These are phyloP conservation scores for Mugil cephalus DNA, from an alignment of 2,113 vertebrate species.

Conservation along the genomic window DNA sequence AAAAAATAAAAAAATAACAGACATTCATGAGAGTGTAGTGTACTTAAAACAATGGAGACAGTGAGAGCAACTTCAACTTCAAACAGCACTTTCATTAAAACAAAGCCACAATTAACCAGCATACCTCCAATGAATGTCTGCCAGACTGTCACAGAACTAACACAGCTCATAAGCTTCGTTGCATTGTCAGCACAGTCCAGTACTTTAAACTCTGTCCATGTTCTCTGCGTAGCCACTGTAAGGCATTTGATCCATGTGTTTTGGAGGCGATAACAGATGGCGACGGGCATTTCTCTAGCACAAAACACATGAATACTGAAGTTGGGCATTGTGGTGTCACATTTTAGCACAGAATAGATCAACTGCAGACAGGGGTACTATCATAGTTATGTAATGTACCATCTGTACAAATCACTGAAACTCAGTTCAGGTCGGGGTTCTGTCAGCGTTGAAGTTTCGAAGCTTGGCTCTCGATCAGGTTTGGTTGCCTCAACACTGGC, in stretches of 20 bases:
- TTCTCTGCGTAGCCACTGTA: background rate
- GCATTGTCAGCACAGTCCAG: background rate
- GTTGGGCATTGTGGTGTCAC: slow-evolving; percentile 36
- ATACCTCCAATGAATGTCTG: background rate
- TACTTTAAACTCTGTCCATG: slow-evolving; percentile 1
- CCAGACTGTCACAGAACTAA: background rate
- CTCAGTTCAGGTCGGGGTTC: background rate
- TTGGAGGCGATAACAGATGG: slow-evolving; percentile 53
- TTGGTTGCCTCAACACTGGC: slow-evolving; percentile 4
- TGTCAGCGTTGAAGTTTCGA: slow-evolving; percentile 25
- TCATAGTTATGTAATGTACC: slow-evolving; percentile 20
- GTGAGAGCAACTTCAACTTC: background rate
- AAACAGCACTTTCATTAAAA: too few relatives aligned
- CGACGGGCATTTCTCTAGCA: slow-evolving; percentile 32
- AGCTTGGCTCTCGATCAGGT: slow-evolving; percentile 25
- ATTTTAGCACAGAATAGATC: slow-evolving; percentile 29
- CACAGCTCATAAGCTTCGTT: background rate
- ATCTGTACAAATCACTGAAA: slow-evolving; percentile 35
- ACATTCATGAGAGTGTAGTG: background rate
- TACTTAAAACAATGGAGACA: background rate
- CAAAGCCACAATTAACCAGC: too few relatives aligned
- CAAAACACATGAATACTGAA: slow-evolving; percentile 48
- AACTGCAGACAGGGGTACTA: slow-evolving; percentile 11
- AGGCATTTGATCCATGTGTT: slow-evolving; percentile 4
- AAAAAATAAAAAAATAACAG: too few relatives aligned